A percentile compares a stretch with the other conserved stretches of the same genome.
phyloP scores from a whole-genome alignment of 2,797 vertebrate genomes.

The Chelidonichthys spinosus region DNA sequence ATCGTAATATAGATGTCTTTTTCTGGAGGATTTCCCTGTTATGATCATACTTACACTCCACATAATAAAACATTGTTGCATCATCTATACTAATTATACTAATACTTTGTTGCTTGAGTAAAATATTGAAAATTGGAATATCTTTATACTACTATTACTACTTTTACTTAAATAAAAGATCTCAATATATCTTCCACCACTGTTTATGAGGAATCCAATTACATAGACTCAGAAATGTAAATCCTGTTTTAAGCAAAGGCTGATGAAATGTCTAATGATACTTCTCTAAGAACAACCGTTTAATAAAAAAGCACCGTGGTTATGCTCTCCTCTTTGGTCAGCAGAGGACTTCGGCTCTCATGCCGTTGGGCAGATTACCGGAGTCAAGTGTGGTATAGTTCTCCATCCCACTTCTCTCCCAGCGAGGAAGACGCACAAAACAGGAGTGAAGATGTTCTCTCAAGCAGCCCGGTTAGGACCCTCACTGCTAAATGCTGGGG shows the following conservation, averaged over 20 bases:
- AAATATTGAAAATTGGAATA: not conserved
- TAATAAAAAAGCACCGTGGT: not conserved
- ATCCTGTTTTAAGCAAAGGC: not conserved
- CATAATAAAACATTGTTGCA: not conserved
- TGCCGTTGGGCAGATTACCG: conserved; percentile 71
- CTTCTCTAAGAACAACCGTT: not conserved
- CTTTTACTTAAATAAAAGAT: not conserved
- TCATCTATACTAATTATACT: not conserved
- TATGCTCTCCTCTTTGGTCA: conserved; percentile 22
- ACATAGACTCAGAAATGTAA: not conserved
- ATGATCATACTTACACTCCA: not conserved
- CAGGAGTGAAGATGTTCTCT: conserved; percentile 79
- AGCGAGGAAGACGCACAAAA: conserved; percentile 65
- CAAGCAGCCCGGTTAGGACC: conserved; percentile 53
- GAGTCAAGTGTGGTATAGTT: conserved; percentile 77
- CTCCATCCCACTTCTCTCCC: conserved; percentile 61
- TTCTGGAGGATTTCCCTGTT: not conserved
- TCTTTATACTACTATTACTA: not conserved
- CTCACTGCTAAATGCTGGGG: conserved; percentile 64
- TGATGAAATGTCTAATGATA: conserved; percentile 9
- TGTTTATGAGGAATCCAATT: not conserved
- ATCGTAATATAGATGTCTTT: not conserved
- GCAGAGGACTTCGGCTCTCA: conserved; percentile 37
- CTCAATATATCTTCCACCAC: not conserved
- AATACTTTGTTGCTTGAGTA: not conserved